Evolutionary conservation across 1,140 invertebrate species (phyloP).

Genomic region (Eupristina koningsbergeri): DNA sequence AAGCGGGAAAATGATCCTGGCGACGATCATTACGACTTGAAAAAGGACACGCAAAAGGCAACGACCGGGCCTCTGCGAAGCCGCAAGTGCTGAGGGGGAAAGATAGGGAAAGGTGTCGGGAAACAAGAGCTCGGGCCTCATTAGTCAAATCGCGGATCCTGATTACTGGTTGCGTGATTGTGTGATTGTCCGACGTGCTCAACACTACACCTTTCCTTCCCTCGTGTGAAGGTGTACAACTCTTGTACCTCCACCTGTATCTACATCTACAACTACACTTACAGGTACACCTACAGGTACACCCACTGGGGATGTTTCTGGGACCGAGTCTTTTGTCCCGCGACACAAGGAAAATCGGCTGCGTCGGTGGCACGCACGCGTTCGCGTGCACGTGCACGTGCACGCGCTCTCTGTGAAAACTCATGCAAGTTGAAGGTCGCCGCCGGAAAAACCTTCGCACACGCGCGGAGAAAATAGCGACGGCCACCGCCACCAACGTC

Average conservation of each 20-base stretch:
- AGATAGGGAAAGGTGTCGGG: neutral
- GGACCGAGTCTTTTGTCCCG: neutral
- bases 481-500: neutral
- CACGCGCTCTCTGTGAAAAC: slow-evolving; percentile 12
- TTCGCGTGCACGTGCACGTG: neutral
- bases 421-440: slow-evolving; percentile 50
- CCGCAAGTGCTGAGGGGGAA: neutral
- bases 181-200: too few relatives aligned
- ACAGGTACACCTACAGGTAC: too few relatives aligned
- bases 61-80: neutral
- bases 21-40: too few relatives aligned
- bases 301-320: too few relatives aligned
- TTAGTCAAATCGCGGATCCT: neutral
- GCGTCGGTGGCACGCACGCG: neutral
- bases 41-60: neutral
- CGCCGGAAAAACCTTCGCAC: slow-evolving; percentile 41
- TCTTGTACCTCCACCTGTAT: too few relatives aligned
- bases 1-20: too few relatives aligned
- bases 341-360: neutral
- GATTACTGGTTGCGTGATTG: too few relatives aligned
- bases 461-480: slow-evolving; percentile 36
- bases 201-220: too few relatives aligned
- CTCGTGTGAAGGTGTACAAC: too few relatives aligned
- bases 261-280: too few relatives aligned
- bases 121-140: too few relatives aligned